Conservation (phyloP, 23 tunicate species). For the Diplosoma virens region DNA sequence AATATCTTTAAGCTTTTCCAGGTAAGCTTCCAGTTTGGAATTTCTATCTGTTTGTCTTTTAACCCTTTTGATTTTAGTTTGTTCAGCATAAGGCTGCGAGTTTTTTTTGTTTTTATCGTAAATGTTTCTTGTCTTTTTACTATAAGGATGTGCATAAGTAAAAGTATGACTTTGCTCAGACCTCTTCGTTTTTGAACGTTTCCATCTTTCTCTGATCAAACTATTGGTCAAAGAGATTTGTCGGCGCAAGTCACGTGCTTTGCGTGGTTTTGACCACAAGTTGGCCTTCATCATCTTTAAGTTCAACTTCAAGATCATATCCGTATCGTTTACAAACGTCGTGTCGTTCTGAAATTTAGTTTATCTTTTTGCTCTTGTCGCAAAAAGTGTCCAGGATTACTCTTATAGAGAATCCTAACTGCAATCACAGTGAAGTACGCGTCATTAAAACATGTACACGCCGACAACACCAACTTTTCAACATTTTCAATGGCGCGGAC, state of each 20-base stretch:
- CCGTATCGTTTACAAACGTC: slow-evolving; percentile 33
- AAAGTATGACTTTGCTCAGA: no score
- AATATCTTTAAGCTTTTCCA: slow-evolving; percentile 5
- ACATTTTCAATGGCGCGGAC: no score
- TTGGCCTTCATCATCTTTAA: slow-evolving; percentile 31
- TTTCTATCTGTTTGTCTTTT: no score
- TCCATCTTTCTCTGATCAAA: neutral
- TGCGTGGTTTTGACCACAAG: slow-evolving; percentile 30
- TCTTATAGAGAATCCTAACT: no score
- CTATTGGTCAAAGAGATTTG: neutral
- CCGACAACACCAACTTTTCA: no score
- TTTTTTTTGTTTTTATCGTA: neutral
- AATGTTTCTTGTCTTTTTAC: neutral
- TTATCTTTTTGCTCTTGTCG: no score
- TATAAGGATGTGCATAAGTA: no score
- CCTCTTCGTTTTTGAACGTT: neutral
- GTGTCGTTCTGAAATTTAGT: slow-evolving; percentile 25
- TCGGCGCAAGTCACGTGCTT: neutral
- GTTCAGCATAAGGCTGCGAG: no score
- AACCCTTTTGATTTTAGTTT: no score
- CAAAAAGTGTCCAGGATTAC: no score
- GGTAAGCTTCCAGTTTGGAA: neutral
- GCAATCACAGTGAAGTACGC: no score
- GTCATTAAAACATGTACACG: no score
- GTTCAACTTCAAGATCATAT: slow-evolving; percentile 1